These are phyloP conservation scores for Rhagoletis zephyria DNA, from an alignment of 1,140 invertebrate genomes.

Conservation along the genomic window DNA sequence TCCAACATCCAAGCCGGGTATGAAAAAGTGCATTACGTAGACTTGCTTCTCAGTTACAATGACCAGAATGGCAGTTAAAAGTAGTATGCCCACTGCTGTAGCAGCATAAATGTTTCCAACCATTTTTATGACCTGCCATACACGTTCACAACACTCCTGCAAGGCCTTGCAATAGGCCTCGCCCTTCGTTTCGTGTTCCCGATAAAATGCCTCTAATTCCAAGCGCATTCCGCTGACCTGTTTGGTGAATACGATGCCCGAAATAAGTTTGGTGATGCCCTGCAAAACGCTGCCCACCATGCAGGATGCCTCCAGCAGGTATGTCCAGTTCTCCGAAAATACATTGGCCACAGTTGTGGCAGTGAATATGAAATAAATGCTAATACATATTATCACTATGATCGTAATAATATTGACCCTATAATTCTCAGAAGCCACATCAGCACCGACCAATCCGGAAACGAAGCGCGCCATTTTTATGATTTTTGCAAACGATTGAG, in stretches of 20 bases:
- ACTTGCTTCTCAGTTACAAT: background rate
- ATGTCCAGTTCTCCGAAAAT: conserved; percentile 57
- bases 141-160: conserved; percentile 20
- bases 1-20: conserved; percentile 59
- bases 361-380: conserved; percentile 56
- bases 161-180: conserved; percentile 57
- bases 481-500: conserved; percentile 21
- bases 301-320: conserved; percentile 56
- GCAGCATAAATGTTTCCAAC: conserved; percentile 55
- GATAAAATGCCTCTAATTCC: conserved; percentile 45
- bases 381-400: conserved; percentile 32
- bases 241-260: background rate
- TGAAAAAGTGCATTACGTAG: conserved; percentile 59
- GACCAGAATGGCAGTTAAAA: background rate
- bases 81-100: conserved; percentile 51
- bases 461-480: background rate
- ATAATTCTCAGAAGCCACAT: conserved; percentile 58
- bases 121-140: background rate
- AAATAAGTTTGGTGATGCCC: conserved; percentile 57
- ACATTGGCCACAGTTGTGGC: conserved; percentile 54
- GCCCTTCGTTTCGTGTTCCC: conserved; percentile 54
- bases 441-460: conserved; percentile 54
- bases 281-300: conserved; percentile 60
- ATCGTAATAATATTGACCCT: conserved; percentile 58
- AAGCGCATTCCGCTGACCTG: conserved; percentile 10